Evolutionary conservation across 2,888 invertebrate genomes (phyloP).

Genomic region (Andrena chrysosceles): DNA sequence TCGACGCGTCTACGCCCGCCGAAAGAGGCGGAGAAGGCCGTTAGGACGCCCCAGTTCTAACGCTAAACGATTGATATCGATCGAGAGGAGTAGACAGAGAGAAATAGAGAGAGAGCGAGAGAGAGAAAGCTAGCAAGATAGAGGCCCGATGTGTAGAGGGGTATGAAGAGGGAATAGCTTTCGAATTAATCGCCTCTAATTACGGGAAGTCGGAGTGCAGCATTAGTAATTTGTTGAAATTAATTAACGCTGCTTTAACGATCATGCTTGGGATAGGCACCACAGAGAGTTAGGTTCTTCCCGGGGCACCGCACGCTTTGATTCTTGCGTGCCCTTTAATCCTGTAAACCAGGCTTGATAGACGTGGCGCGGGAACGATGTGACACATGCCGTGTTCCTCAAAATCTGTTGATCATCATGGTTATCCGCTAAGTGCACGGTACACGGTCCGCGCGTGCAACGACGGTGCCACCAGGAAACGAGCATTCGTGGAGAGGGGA

Average conservation of each 20-base stretch:
- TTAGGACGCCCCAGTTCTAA: constrained; percentile 31
- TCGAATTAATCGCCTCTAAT: constrained; percentile 82
- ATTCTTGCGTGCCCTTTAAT: constrained; percentile 49
- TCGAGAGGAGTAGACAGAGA: constrained; percentile 43
- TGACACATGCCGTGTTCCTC: constrained; percentile 46
- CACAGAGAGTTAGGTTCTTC: not conserved
- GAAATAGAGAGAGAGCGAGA: no score
- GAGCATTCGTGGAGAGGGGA: not conserved
- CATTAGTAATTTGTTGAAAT: constrained; percentile 80
- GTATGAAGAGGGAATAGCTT: constrained; percentile 61
- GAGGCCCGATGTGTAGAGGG: not conserved
- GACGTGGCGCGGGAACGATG: constrained; percentile 10
- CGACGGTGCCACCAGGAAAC: constrained; percentile 28
- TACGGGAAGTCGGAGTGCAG: constrained; percentile 74
- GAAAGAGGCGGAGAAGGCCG: constrained; percentile 53
- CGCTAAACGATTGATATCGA: constrained; percentile 69
- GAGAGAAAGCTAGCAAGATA: not conserved
- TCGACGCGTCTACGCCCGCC: constrained; percentile 46
- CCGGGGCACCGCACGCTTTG: constrained; percentile 8
- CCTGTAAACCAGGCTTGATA: constrained; percentile 39
- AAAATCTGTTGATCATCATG: constrained; percentile 56
- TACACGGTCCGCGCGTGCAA: constrained; percentile 31
- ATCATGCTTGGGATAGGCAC: not conserved
- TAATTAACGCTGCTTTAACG: constrained; percentile 74
- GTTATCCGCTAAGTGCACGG: constrained; percentile 55